Percentiles rank a stretch among this genome's conserved stretches.
These are phyloP conservation scores for Melanotaenia parkinsoni DNA, from an alignment of 2,797 vertebrate genomes.

Conservation along the genomic window DNA sequence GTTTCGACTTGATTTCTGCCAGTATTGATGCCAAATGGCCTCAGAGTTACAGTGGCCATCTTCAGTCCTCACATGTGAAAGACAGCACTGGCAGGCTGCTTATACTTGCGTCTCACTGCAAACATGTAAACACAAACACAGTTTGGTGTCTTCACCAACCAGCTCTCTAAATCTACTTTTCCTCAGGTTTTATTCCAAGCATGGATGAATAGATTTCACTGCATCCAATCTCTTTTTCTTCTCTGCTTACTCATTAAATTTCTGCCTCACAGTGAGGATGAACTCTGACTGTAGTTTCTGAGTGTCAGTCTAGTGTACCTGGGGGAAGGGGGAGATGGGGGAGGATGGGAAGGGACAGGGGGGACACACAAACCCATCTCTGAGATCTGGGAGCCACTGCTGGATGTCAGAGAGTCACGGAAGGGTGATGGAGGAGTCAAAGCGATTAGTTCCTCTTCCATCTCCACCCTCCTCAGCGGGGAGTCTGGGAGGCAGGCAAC, in stretches of 20 bases:
- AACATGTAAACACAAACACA: slow-evolving; percentile 84
- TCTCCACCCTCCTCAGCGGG: slow-evolving; percentile 84
- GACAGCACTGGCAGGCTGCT: slow-evolving; percentile 47
- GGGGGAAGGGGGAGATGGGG: slow-evolving; percentile 87
- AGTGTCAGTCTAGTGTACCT: slow-evolving; percentile 93
- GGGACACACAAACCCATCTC: slow-evolving; percentile 85
- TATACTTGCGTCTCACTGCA: slow-evolving; percentile 62
- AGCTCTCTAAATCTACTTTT: slow-evolving; percentile 29
- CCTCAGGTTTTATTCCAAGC: slow-evolving; percentile 29
- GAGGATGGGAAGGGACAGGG: slow-evolving; percentile 72
- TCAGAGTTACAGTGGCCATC: slow-evolving; percentile 31
- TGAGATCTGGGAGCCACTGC: slow-evolving; percentile 89
- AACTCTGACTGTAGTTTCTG: slow-evolving; percentile 98
- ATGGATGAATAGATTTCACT: slow-evolving; percentile 40
- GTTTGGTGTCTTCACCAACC: slow-evolving; percentile 53
- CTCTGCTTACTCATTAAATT: slow-evolving; percentile 9
- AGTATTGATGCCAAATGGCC: slow-evolving; percentile 40
- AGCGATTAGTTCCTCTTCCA: slow-evolving; percentile 95
- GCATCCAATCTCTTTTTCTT: slow-evolving; percentile 27
- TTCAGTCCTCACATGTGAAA: slow-evolving; percentile 31
- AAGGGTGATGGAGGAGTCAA: slow-evolving; percentile 98
- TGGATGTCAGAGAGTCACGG: slow-evolving; percentile 94
- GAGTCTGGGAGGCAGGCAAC: slow-evolving; percentile 84
- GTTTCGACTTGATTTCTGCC: slow-evolving; percentile 41
- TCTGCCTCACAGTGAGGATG: slow-evolving; percentile 93